These are phyloP conservation scores for Acrobeloides nanus DNA, from an alignment of 2,888 invertebrate genomes.

Conservation along the genomic window DNA sequence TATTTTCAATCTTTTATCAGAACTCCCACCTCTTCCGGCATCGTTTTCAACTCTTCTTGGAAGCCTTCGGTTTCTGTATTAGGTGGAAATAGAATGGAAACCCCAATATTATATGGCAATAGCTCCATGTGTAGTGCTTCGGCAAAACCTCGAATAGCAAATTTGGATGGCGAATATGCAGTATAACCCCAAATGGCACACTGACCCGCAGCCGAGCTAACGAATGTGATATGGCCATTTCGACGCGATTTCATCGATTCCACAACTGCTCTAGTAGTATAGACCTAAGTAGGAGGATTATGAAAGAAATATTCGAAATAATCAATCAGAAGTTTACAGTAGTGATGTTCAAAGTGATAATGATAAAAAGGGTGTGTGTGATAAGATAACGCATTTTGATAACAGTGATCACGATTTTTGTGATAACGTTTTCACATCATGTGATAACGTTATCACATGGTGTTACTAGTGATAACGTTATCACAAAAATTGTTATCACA, in stretches of 20 bases:
- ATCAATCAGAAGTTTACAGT: background rate
- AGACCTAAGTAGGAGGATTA: slow-evolving; percentile 23
- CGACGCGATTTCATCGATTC: slow-evolving; percentile 38
- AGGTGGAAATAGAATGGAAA: slow-evolving; percentile 77
- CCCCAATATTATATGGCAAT: slow-evolving; percentile 68
- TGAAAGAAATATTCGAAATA: slow-evolving; percentile 3
- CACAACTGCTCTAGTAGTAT: slow-evolving; percentile 44
- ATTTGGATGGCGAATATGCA: slow-evolving; percentile 85
- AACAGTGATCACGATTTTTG: no score
- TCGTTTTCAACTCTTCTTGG: slow-evolving; percentile 74
- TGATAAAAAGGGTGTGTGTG: no score
- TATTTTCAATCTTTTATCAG: background rate
- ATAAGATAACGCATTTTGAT: no score
- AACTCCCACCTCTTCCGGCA: slow-evolving; percentile 68
- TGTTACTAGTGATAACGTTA: no score
- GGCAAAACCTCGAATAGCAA: slow-evolving; percentile 73
- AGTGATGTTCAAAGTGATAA: no score
- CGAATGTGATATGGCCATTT: slow-evolving; percentile 43
- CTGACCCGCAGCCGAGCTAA: slow-evolving; percentile 59
- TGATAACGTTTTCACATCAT: no score
- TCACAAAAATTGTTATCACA: no score
- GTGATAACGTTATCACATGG: no score
- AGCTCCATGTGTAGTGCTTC: slow-evolving; percentile 92
- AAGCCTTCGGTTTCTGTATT: slow-evolving; percentile 97
- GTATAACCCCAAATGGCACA: slow-evolving; percentile 81